Conservation (phyloP, 2,797 vertebrate species). For the Rhinophrynus dorsalis region DNA sequence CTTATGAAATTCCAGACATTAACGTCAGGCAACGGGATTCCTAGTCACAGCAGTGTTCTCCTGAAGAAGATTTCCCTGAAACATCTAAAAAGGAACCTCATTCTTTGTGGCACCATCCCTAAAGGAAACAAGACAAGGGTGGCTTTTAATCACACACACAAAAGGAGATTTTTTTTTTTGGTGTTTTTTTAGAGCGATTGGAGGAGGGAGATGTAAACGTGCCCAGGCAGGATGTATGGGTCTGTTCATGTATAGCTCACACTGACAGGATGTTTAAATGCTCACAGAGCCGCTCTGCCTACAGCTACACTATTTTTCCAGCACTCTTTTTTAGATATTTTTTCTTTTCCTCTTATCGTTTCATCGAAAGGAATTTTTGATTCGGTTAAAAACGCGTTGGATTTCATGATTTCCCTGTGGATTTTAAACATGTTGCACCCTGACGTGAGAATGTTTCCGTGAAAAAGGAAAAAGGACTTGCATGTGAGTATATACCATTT, state of each 20-base stretch:
- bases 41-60: background rate
- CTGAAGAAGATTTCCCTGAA: background rate
- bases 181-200: background rate
- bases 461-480: background rate
- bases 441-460: too few species aligned
- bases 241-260: background rate
- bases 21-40: background rate
- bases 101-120: background rate
- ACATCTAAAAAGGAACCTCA: background rate
- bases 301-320: background rate
- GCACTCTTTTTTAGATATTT: background rate
- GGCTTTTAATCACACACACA: background rate
- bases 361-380: background rate
- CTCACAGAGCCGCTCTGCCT: background rate
- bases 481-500: background rate
- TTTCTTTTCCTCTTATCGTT: background rate
- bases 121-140: background rate
- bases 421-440: background rate
- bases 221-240: constrained; percentile 9
- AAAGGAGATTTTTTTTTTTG: background rate
- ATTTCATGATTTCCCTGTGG: background rate
- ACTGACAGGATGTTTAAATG: constrained; percentile 27
- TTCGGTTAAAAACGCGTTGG: background rate
- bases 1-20: constrained; percentile 10
- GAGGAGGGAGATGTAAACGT: constrained; percentile 6